These are phyloP conservation scores for Dasysyrphus tricinctus DNA, from an alignment of 2,888 invertebrate species.

Conservation along the genomic window DNA sequence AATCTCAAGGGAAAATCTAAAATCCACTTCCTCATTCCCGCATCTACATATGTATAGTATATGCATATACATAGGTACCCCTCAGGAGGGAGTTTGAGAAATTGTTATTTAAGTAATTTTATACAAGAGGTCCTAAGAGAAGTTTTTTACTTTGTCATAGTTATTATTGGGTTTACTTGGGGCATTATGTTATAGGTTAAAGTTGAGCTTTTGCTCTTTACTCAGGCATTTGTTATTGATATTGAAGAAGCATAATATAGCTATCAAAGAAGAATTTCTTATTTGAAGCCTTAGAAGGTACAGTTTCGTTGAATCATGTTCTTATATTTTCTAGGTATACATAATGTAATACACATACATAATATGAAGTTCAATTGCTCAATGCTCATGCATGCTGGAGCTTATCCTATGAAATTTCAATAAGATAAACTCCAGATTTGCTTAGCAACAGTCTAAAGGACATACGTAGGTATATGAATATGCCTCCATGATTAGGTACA, in stretches of 20 bases:
- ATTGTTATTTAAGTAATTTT: constrained; percentile 47
- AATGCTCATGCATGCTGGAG: too few species aligned
- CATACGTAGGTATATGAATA: too few species aligned
- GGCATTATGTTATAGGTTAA: constrained; percentile 37
- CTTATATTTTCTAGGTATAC: too few species aligned
- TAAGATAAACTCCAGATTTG: too few species aligned
- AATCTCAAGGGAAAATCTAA: constrained; percentile 5
- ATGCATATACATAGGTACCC: not conserved
- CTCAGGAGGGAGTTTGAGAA: not conserved
- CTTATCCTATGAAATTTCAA: too few species aligned
- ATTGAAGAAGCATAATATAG: not conserved
- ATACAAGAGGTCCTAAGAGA: constrained; percentile 18
- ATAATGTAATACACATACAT: too few species aligned
- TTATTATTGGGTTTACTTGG: constrained; percentile 8
- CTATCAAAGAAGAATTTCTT: not conserved
- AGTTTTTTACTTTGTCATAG: constrained; percentile 6
- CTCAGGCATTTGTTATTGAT: not conserved
- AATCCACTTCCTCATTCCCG: not conserved
- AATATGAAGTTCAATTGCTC: too few species aligned
- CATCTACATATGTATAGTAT: too few species aligned
- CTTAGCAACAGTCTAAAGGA: too few species aligned
- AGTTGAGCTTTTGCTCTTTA: not conserved
- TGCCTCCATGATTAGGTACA: too few species aligned
- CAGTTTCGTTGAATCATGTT: not conserved
- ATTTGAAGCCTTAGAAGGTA: not conserved